These are phyloP conservation scores for Platyura marginata DNA, from an alignment of 1,140 invertebrate species.

Conservation along the genomic window DNA sequence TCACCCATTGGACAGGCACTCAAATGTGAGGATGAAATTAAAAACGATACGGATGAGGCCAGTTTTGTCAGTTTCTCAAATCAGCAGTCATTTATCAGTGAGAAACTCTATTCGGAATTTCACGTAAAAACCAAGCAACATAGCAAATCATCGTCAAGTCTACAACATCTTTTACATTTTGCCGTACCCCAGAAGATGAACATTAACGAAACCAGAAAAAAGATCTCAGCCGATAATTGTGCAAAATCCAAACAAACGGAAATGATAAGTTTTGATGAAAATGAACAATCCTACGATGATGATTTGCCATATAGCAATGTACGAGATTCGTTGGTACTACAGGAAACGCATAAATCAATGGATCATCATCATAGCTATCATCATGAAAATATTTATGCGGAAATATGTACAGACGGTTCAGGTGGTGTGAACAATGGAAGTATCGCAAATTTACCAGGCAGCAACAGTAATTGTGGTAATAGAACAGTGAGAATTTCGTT, in stretches of 20 bases:
- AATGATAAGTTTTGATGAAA: constrained; percentile 21
- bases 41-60: constrained; percentile 24
- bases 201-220: constrained; percentile 13
- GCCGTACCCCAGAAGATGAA: constrained; percentile 20
- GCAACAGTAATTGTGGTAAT: too few species aligned
- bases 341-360: not conserved
- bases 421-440: not conserved
- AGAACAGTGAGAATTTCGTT: too few species aligned
- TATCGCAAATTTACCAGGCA: too few species aligned
- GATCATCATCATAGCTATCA: constrained; percentile 13
- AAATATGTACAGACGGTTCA: constrained; percentile 30
- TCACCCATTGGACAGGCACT: not conserved
- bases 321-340: constrained; percentile 16
- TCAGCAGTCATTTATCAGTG: constrained; percentile 36
- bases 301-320: constrained; percentile 5
- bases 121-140: constrained; percentile 37
- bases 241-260: constrained; percentile 3
- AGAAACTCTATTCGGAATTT: constrained; percentile 38
- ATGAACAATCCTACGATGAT: constrained; percentile 7
- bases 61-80: constrained; percentile 15
- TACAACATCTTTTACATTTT: constrained; percentile 27
- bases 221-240: constrained; percentile 8
- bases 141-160: constrained; percentile 37
- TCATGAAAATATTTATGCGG: constrained; percentile 38
- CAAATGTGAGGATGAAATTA: constrained; percentile 25